Evolutionary conservation across 2,888 invertebrate species (phyloP).

Genomic region (Thalpophila matura): DNA sequence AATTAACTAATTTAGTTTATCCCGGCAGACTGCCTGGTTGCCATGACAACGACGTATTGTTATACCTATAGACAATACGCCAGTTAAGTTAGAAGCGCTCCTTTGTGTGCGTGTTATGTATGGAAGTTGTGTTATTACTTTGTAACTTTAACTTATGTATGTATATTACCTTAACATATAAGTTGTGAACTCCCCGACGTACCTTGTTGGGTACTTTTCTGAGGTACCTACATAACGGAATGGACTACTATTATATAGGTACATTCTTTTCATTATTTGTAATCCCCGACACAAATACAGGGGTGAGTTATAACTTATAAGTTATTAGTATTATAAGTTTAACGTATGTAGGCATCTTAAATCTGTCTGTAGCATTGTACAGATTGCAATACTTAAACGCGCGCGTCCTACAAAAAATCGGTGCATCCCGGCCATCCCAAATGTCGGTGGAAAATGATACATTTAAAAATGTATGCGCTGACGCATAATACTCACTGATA

Average conservation of each 20-base stretch:
- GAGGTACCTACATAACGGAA: slow-evolving; percentile 12
- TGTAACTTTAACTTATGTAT: slow-evolving; percentile 41
- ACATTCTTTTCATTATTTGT: neutral
- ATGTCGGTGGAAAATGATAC: no score
- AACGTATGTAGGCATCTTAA: no score
- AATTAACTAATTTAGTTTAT: neutral
- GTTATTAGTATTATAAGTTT: slow-evolving; percentile 13
- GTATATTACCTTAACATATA: slow-evolving; percentile 25
- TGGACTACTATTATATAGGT: neutral
- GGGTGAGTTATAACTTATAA: no score
- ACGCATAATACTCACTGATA: no score
- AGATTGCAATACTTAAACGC: no score
- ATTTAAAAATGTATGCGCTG: no score
- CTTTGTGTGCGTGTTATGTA: slow-evolving; percentile 44
- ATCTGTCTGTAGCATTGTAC: no score
- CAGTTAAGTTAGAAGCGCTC: slow-evolving; percentile 20
- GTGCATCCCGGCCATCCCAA: no score
- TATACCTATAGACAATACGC: neutral
- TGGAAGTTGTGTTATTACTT: slow-evolving; percentile 50
- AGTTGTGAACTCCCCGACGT: slow-evolving; percentile 39
- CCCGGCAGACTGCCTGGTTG: neutral
- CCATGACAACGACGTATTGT: slow-evolving; percentile 22
- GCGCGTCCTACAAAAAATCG: no score
- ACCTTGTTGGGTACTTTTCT: no score
- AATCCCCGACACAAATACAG: no score